These are phyloP conservation scores for Polypedilum vanderplanki DNA, from an alignment of 1,140 invertebrate genomes.

Conservation along the genomic window DNA sequence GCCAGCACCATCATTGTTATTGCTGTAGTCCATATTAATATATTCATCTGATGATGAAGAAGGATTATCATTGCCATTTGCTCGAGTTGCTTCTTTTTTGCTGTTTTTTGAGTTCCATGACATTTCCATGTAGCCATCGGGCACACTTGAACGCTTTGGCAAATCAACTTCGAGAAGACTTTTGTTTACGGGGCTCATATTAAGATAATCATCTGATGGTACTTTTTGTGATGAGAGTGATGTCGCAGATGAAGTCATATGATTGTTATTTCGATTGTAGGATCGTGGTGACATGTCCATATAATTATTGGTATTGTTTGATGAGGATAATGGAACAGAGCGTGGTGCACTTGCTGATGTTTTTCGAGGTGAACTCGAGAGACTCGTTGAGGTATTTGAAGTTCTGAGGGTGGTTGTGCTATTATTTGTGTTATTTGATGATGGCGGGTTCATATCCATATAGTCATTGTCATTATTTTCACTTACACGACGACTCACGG, in stretches of 20 bases:
- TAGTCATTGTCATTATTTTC: conserved; percentile 37
- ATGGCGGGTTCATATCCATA: conserved; percentile 45
- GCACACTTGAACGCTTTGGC: conserved; percentile 33
- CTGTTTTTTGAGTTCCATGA: conserved; percentile 37
- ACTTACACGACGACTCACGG: not conserved
- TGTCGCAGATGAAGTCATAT: conserved; percentile 41
- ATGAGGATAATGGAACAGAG: conserved; percentile 31
- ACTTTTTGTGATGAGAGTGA: conserved; percentile 2
- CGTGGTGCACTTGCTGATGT: conserved; percentile 31
- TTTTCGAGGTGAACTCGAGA: conserved; percentile 31
- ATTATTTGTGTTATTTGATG: not conserved
- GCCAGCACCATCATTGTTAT: conserved; percentile 13
- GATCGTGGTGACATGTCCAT: conserved; percentile 39
- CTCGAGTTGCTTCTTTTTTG: conserved; percentile 32
- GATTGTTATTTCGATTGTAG: conserved; percentile 31
- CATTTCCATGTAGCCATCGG: conserved; percentile 59
- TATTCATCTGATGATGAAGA: conserved; percentile 38
- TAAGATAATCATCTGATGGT: conserved; percentile 30
- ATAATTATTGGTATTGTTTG: conserved; percentile 41
- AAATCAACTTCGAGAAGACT: conserved; percentile 34
- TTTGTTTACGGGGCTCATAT: conserved; percentile 35
- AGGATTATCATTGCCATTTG: conserved; percentile 35
- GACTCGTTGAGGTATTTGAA: conserved; percentile 32
- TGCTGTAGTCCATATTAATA: conserved; percentile 45
- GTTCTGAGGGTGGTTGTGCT: conserved; percentile 34